Conservation (phyloP, 2,888 invertebrate species). For the Apodemia zela region DNA sequence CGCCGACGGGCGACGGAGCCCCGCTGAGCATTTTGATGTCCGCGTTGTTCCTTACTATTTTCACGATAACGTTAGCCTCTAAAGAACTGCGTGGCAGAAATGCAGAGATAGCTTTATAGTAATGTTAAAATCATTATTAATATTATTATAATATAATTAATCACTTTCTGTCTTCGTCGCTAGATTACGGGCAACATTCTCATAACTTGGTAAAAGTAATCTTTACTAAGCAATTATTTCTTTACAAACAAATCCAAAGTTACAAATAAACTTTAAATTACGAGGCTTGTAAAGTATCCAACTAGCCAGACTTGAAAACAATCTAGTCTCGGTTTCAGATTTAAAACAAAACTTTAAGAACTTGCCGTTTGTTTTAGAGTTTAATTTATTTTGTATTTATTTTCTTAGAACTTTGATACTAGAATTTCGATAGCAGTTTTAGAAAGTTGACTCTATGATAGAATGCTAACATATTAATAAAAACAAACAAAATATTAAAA, state of each 20-base stretch:
- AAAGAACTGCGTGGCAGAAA: too few relatives aligned
- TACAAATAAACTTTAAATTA: conserved; percentile 34
- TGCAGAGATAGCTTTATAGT: too few relatives aligned
- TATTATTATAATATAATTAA: too few relatives aligned
- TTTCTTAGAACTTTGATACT: conserved; percentile 20
- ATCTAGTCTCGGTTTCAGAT: conserved; percentile 35
- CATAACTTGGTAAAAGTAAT: background rate
- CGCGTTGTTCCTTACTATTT: too few relatives aligned
- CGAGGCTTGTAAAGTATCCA: conserved; percentile 35
- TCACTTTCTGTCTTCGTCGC: too few relatives aligned
- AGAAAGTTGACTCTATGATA: background rate
- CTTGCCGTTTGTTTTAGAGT: conserved; percentile 31
- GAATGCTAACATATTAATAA: too few relatives aligned
- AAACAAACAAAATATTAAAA: too few relatives aligned
- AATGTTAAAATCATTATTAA: too few relatives aligned
- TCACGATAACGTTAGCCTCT: too few relatives aligned
- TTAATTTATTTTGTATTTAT: conserved; percentile 24
- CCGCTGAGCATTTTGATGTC: too few relatives aligned
- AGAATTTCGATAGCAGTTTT: background rate
- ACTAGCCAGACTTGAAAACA: conserved; percentile 38
- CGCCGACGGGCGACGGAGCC: too few relatives aligned
- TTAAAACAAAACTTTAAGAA: conserved; percentile 37
- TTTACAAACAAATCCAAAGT: conserved; percentile 32
- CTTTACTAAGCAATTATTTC: conserved; percentile 28
- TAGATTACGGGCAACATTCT: background rate